Conservation (phyloP, 2,113 vertebrate species). For the Cichladusa arquata region DNA sequence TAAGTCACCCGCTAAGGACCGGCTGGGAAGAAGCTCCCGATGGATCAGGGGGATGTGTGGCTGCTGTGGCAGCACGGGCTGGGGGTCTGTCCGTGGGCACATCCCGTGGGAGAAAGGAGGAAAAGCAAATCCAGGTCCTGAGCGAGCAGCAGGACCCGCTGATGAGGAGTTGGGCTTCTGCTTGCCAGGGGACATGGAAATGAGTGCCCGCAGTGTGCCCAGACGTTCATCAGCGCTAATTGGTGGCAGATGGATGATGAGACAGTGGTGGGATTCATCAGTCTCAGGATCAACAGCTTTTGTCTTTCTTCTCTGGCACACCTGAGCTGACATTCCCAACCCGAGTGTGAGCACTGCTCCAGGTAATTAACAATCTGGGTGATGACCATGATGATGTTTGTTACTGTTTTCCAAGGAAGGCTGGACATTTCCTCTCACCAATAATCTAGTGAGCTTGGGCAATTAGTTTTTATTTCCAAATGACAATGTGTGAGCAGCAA, state of each 20-base stretch:
- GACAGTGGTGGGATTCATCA: not conserved
- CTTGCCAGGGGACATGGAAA: not conserved
- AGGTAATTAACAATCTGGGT: not conserved
- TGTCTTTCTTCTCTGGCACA: not conserved
- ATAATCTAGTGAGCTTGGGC: not conserved
- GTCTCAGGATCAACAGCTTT: not conserved
- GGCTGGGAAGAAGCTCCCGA: not conserved
- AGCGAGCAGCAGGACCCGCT: not conserved
- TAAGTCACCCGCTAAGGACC: not conserved
- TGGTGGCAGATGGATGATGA: not conserved
- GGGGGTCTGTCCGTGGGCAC: fast-evolving
- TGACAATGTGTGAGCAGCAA: fast-evolving
- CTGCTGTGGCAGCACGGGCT: not conserved
- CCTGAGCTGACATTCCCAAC: not conserved
- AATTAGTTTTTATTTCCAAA: not conserved
- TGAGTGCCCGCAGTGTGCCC: not conserved
- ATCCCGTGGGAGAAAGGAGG: fast-evolving
- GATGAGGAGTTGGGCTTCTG: not conserved
- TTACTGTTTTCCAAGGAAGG: not conserved
- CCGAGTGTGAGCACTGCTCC: not conserved
- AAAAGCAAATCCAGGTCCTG: not conserved
- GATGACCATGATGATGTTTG: not conserved
- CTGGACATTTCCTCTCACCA: not conserved
- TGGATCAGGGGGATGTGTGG: fast-evolving
- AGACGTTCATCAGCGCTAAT: not conserved